Percentiles rank a stretch among this genome's conserved stretches.
These are phyloP conservation scores for Leuciscus idus DNA, from an alignment of 2,113 vertebrate species.

Conservation along the genomic window DNA sequence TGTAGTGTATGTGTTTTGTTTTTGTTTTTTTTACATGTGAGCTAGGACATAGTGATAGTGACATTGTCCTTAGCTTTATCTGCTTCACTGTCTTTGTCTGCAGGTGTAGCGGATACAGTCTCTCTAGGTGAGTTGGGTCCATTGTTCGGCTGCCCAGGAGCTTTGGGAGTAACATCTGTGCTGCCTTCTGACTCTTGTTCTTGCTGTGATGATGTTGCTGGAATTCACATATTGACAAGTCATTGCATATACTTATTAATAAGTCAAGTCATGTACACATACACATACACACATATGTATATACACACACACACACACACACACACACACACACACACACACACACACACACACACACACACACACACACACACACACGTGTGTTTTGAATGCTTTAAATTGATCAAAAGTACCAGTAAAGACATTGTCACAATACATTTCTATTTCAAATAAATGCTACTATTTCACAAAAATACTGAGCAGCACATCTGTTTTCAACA, in stretches of 20 bases:
- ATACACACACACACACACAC: too few species aligned
- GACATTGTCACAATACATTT: too few species aligned
- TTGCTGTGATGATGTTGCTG: conserved; percentile 93
- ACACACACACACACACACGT: too few species aligned
- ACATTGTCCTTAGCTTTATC: conserved; percentile 87
- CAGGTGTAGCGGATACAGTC: conserved; percentile 70
- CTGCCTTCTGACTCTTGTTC: conserved; percentile 86
- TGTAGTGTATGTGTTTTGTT: conserved; percentile 1
- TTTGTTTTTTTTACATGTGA: neutral
- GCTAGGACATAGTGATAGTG: conserved; percentile 82
- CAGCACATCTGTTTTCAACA: too few species aligned
- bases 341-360: too few species aligned
- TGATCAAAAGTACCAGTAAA: too few species aligned
- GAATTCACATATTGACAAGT: conserved; percentile 42
- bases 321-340: too few species aligned
- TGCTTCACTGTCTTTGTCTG: conserved; percentile 83
- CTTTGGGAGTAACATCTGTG: conserved; percentile 83
- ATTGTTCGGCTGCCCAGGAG: conserved; percentile 75
- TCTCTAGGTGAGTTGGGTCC: conserved; percentile 80
- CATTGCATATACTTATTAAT: neutral
- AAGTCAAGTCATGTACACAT: neutral
- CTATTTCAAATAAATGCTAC: too few species aligned
- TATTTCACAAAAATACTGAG: too few species aligned
- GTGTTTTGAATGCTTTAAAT: too few species aligned
- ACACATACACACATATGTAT: too few species aligned